Evolutionary conservation across 35 echinoderm and acorn worm species (phyloP), one percentile per base, ranked within the genome.

Genomic region (Lytechinus variegatus): DNA sequence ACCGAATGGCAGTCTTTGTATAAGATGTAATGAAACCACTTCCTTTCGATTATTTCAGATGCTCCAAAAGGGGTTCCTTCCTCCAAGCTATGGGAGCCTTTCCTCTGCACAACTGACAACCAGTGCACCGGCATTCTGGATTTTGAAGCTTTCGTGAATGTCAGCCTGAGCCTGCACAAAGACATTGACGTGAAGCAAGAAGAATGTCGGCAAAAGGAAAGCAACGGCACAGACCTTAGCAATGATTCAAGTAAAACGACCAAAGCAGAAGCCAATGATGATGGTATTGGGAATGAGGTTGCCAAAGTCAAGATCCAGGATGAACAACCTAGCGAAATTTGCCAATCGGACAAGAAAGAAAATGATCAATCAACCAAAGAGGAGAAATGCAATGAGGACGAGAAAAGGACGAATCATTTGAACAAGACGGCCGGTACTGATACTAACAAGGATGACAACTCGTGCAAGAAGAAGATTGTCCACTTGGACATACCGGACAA

Each of bases 61-160:
- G 92, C 92, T 56, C 92, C 92, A 57, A 93, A 93, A 54, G 92
- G 92, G 52, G 92, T 93, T 57, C 92, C 92, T 54, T 93, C 92
- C 10, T 93, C 92, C 21, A 93, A 93, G 52, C 10, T 93, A 33
- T 93, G 92, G 92, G 92, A 93, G 24, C 92, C 92, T 53, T 93
- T 93, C 53, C 92, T 93, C 1, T 93, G 92, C 92, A 93, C 92
- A 13, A 93, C 92, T 28, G 7, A 13, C 24, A 13, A 93, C 0
- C 52, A 93, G 57, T 93, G 92, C 53, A 19, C 92, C 2, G 53
- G 55, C 9, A 93, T 93, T 57, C 92, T 54, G 13, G 92, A 93
- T 57, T 93, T 53, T 27, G 92, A 93, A 9, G 92, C 92, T 54
- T 93, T 93, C 55, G 54, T 57, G 19, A 54, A 93, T 16, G 92